Base-by-base conservation (phyloP, 53 echinoderm and acorn worm genomes). In the Mesocentrotus franciscanus region DNA sequence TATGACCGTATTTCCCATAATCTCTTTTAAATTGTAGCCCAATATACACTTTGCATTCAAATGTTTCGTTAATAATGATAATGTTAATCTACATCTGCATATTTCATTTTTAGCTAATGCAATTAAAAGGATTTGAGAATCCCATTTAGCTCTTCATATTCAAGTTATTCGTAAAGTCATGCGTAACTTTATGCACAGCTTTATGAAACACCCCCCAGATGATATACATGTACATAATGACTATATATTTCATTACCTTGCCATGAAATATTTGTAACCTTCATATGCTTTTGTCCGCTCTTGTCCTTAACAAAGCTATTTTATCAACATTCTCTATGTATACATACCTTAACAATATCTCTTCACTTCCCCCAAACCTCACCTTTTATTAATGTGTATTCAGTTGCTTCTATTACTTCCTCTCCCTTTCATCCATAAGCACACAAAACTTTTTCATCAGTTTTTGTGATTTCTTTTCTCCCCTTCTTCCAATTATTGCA, bases 271-370 rank as follows among this genome's bases (percentile, higher is more conserved):
- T 75, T 9, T 7, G 75, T 27, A 75, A 75, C 75, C 75, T 75
- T 75, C 29, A 30, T 32, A 3, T 10, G 32, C 32, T 13, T 27
- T 3, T 72, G 72, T 72, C 72, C 72, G 5, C 72, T n/a, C 62
- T 62, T 66, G 32, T 75, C 75, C 14, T 29, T 1, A 12, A 75
- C 75, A 75, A 75, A 32, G 75, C 29, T 75, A 13, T 75, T 75
- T 75, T 29, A 75, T 75, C 75, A 75, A 30, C 75, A 75, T 75
- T 71, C 14, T 75, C 75, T 75, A 75, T 75, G 29, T 75, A 75
- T 30, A 75, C 75, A 75, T 75, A 75, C 75, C 75, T 30, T 10
- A 75, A 75, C 75, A 75, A 75, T 75, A 75, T 75, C 32, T 32
- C 32, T 75, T 72, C 72, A 29, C 72, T 12, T 72, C 72, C n/a